Conservation (phyloP, 2,888 invertebrate species). For the Drosophila ezoana region DNA sequence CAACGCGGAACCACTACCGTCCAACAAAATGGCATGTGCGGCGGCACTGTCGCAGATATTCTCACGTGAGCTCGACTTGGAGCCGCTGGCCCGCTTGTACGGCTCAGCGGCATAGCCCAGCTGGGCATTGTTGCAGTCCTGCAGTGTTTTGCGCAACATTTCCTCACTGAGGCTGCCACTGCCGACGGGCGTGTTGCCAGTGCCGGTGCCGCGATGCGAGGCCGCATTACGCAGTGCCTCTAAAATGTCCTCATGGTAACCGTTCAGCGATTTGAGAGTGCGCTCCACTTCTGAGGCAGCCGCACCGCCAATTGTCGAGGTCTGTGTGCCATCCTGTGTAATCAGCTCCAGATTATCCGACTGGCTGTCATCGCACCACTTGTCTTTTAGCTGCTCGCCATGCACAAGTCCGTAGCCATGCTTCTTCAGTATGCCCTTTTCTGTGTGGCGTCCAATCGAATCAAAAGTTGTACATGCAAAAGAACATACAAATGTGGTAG, state of each 20-base stretch:
- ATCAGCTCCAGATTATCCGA: slow-evolving; percentile 89
- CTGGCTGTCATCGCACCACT: slow-evolving; percentile 91
- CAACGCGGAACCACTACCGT: slow-evolving; percentile 77
- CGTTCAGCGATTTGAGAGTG: slow-evolving; percentile 94
- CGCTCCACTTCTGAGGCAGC: slow-evolving; percentile 92
- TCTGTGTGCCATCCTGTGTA: slow-evolving; percentile 89
- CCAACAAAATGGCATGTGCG: slow-evolving; percentile 86
- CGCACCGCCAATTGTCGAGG: slow-evolving; percentile 86
- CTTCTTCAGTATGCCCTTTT: slow-evolving; percentile 97
- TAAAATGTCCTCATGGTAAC: slow-evolving; percentile 96
- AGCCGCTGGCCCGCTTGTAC: slow-evolving; percentile 87
- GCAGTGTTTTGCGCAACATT: slow-evolving; percentile 88
- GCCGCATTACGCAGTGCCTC: slow-evolving; percentile 95
- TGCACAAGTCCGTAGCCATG: slow-evolving; percentile 91
- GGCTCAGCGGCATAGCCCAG: slow-evolving; percentile 86
- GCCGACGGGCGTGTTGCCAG: slow-evolving; percentile 87
- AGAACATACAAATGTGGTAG: slow-evolving; percentile 73
- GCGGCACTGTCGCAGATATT: slow-evolving; percentile 89
- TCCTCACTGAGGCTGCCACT: slow-evolving; percentile 90
- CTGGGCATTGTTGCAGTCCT: slow-evolving; percentile 86
- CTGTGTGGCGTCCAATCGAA: slow-evolving; percentile 85
- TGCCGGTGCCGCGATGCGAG: slow-evolving; percentile 88
- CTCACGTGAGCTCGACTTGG: slow-evolving; percentile 88
- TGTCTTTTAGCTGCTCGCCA: slow-evolving; percentile 89
- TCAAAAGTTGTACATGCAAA: slow-evolving; percentile 65